Percentiles rank a stretch among this genome's conserved stretches.
Conservation (phyloP, 2,113 vertebrate species). For the Psophia crepitans region DNA sequence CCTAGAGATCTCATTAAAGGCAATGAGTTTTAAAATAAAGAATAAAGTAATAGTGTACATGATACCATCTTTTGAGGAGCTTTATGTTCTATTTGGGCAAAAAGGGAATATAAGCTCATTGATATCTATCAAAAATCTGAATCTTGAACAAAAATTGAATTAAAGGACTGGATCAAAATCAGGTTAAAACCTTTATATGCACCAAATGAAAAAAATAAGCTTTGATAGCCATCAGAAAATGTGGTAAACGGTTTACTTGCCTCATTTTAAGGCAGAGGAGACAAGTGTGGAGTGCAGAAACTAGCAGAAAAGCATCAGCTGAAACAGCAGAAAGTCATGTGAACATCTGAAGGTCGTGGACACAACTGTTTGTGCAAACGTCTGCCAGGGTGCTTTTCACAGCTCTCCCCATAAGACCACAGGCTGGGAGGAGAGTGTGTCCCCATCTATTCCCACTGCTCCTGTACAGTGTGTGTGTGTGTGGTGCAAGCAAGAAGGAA, state of each 20-base stretch:
- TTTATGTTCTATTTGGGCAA: not conserved
- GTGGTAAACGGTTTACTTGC: not conserved
- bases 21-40: not conserved
- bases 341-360: not conserved
- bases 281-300: not conserved
- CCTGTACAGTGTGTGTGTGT: accelerated
- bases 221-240: not conserved
- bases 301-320: not conserved
- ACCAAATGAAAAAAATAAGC: not conserved
- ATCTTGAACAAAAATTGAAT: not conserved
- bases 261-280: not conserved
- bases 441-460: not conserved
- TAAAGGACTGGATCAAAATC: not conserved
- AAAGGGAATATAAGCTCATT: not conserved
- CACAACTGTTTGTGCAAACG: not conserved
- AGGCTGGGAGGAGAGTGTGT: not conserved
- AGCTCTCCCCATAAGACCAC: not conserved
- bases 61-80: not conserved
- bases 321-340: not conserved
- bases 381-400: not conserved
- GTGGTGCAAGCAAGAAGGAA: not conserved
- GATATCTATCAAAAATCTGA: not conserved
- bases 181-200: not conserved
- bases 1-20: not conserved
- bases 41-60: not conserved